A percentile compares a stretch with the other conserved stretches of the same genome.
phyloP scores from a whole-genome alignment of 2,113 vertebrate species.

The Bettongia penicillata region DNA sequence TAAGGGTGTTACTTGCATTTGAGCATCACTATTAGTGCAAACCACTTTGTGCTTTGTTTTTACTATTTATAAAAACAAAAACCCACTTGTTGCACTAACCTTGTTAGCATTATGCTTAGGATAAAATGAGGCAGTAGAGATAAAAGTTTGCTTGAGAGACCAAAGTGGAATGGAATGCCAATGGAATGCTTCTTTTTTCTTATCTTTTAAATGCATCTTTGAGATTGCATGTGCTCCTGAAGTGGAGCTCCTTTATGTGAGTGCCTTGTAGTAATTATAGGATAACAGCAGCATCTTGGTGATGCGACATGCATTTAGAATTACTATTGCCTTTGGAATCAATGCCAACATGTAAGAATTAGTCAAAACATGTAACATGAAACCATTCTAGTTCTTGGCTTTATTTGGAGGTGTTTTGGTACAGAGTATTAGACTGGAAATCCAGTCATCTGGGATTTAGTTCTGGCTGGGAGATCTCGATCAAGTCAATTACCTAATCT shows the following conservation, averaged over 20 bases:
- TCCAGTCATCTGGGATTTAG: background rate
- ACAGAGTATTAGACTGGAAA: background rate
- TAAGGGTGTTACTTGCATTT: background rate
- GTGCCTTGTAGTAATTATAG: background rate
- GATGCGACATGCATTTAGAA: constrained; percentile 13
- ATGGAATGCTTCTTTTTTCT: background rate
- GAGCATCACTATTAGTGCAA: background rate
- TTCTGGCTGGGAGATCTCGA: background rate
- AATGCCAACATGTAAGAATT: background rate
- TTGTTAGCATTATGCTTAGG: background rate
- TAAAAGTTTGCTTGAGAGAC: background rate
- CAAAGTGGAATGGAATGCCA: background rate
- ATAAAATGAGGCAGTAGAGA: background rate
- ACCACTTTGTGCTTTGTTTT: background rate
- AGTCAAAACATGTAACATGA: background rate
- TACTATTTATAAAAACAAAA: background rate
- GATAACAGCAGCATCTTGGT: background rate
- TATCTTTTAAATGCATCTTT: background rate
- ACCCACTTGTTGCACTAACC: background rate
- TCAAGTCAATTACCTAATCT: background rate
- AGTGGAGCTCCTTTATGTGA: constrained; percentile 5
- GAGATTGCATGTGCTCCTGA: background rate
- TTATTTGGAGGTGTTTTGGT: background rate
- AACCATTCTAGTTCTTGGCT: background rate
- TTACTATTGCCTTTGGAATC: constrained; percentile 13